Percentiles rank a stretch among this genome's conserved stretches.
phyloP scores from a whole-genome alignment of 2,888 invertebrate genomes.

The Invenusta paracnida region DNA sequence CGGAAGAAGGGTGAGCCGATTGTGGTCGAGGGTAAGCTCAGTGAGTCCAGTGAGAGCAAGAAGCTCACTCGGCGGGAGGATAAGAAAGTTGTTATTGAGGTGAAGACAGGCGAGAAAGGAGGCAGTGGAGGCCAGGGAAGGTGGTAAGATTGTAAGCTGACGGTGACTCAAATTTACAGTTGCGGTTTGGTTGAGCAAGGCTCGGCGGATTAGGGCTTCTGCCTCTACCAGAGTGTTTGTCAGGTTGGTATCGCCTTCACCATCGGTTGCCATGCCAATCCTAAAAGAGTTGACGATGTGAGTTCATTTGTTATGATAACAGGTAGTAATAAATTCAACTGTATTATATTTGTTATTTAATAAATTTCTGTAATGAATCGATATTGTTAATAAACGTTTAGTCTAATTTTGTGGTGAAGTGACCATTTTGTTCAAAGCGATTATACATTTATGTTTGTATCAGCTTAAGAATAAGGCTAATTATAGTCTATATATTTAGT shows the following conservation, averaged over 20 bases:
- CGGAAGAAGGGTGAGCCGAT: constrained; percentile 56
- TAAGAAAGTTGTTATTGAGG: constrained; percentile 54
- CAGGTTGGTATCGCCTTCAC: not conserved
- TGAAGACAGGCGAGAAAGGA: constrained; percentile 48
- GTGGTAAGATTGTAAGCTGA: constrained; percentile 53
- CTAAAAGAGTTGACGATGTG: no score
- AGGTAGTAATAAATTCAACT: no score
- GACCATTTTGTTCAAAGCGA: no score
- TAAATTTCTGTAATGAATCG: no score
- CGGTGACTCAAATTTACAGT: constrained; percentile 59
- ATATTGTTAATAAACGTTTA: no score
- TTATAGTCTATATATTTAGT: no score
- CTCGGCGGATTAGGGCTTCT: not conserved
- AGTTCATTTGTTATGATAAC: no score
- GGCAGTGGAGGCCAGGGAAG: constrained; percentile 49
- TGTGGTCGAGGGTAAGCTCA: constrained; percentile 55
- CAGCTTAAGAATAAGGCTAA: no score
- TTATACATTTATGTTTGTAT: no score
- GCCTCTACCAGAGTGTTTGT: not conserved
- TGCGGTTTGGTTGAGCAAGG: not conserved
- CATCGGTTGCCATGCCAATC: not conserved
- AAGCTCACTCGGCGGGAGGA: constrained; percentile 56
- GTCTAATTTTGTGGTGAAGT: no score
- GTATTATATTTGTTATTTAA: no score
- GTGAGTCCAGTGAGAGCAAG: constrained; percentile 38